Evolutionary conservation across 2,797 vertebrate genomes (phyloP).

Genomic region (Gephyroberyx darwinii): DNA sequence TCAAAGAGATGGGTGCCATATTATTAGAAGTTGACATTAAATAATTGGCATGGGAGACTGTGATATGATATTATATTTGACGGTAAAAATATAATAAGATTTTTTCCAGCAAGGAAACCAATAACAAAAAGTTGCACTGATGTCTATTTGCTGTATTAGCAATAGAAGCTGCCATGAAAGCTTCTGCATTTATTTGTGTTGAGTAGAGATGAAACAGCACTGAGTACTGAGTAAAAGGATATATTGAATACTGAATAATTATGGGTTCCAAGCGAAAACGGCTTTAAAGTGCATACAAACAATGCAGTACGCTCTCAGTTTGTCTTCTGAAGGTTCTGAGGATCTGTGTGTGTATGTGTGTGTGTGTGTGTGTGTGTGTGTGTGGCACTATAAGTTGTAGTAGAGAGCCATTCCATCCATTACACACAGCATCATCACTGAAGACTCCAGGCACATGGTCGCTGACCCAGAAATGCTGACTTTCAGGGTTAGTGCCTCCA

Average conservation of each 20-base stretch:
- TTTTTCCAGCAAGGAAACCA: background rate
- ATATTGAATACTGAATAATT: constrained; percentile 19
- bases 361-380: constrained; percentile 12
- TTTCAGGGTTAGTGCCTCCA: constrained; percentile 63
- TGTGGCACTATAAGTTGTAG: constrained; percentile 32
- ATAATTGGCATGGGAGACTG: background rate
- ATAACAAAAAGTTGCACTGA: background rate
- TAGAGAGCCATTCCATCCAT: constrained; percentile 55
- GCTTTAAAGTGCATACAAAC: background rate
- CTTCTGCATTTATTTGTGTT: background rate
- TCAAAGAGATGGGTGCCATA: background rate
- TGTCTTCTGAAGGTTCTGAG: constrained; percentile 24
- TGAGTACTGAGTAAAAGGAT: constrained; percentile 16
- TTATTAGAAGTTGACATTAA: constrained; percentile 19
- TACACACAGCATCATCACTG: constrained; percentile 57
- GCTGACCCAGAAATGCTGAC: constrained; percentile 71
- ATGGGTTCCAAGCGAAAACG: constrained; percentile 8
- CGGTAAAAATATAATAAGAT: background rate
- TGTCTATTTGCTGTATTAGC: background rate
- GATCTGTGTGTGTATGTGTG: constrained; percentile 1
- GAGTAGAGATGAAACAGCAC: constrained; percentile 2
- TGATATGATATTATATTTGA: background rate
- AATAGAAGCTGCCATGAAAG: background rate
- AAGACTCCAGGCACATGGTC: constrained; percentile 33
- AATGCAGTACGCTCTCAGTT: constrained; percentile 22